phyloP scores from a whole-genome alignment of 1,140 invertebrate genomes.

The Orius insidiosus region DNA sequence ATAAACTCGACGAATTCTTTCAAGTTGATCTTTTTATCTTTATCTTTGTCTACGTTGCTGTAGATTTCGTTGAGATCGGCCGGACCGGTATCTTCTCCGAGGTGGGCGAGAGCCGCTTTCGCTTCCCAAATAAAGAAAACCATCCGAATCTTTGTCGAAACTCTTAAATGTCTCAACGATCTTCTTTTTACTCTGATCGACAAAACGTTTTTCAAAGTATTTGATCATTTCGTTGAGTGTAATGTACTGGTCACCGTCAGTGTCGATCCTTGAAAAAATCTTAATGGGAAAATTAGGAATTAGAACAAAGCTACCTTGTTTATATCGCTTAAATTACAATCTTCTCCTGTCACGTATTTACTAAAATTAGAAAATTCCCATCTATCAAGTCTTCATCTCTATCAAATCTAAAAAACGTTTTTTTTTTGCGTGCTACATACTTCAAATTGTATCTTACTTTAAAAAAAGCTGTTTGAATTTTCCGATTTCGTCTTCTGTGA shows the following conservation, averaged over 20 bases:
- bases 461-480: conserved; percentile 1
- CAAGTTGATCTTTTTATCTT: neutral
- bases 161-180: too few species aligned
- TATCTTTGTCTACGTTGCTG: conserved; percentile 1
- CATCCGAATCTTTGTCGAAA: too few species aligned
- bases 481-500: conserved; percentile 3
- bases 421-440: too few species aligned
- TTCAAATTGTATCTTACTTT: neutral
- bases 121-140: too few species aligned
- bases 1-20: neutral
- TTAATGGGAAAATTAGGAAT: neutral
- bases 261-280: conserved; percentile 11
- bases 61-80: too few species aligned
- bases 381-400: neutral
- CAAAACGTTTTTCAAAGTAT: conserved; percentile 3
- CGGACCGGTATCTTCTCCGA: too few species aligned
- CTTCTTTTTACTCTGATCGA: too few species aligned
- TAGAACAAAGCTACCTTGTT: neutral
- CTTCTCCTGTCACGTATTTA: too few species aligned
- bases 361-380: too few species aligned
- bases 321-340: neutral
- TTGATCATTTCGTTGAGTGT: conserved; percentile 3
- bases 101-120: too few species aligned
- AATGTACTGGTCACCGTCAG: neutral
- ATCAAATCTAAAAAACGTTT: conserved; percentile 2